A percentile compares a stretch with the other conserved stretches of the same genome.
phyloP scores from a whole-genome alignment of 1,140 invertebrate species.

The Cherax quadricarinatus region DNA sequence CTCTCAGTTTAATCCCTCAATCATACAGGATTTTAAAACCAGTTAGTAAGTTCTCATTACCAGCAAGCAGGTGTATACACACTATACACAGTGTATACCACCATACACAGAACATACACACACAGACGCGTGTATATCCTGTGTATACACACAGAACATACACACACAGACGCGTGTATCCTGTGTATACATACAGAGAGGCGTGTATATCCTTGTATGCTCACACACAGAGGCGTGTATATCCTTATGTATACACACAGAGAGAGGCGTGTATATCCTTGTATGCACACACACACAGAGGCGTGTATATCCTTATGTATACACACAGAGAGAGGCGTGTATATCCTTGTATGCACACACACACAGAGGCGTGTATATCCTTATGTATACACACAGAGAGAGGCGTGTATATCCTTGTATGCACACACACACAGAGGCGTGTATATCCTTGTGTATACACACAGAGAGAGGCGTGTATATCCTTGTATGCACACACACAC shows the following conservation, averaged over 20 bases:
- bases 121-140: too few relatives aligned
- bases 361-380: not conserved
- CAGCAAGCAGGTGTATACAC: too few relatives aligned
- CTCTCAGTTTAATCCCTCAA: too few relatives aligned
- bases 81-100: too few relatives aligned
- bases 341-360: not conserved
- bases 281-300: not conserved
- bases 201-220: too few relatives aligned
- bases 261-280: not conserved
- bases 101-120: too few relatives aligned
- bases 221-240: not conserved
- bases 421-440: not conserved
- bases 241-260: not conserved
- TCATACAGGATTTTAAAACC: too few relatives aligned
- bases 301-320: not conserved
- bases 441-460: not conserved
- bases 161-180: too few relatives aligned
- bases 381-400: not conserved
- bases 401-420: not conserved
- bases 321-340: not conserved
- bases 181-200: too few relatives aligned
- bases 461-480: not conserved
- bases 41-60: too few relatives aligned
- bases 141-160: too few relatives aligned
- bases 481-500: not conserved